Conservation (phyloP, 1,140 invertebrate species). For the Caenorhabditis tropicalis region DNA sequence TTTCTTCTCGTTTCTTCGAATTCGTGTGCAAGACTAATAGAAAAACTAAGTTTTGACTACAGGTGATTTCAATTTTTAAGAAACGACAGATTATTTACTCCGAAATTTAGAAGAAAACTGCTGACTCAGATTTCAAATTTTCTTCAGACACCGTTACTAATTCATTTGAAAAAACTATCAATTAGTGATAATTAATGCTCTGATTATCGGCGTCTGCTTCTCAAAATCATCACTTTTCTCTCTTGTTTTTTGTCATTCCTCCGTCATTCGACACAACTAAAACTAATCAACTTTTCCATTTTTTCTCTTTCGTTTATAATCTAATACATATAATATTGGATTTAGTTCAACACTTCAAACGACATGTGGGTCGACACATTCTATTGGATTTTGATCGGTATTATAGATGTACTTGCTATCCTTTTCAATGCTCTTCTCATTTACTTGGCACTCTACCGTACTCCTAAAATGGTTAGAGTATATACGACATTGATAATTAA, state of each 20-base stretch:
- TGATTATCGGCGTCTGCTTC: neutral
- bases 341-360: neutral
- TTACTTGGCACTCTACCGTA: conserved; percentile 14
- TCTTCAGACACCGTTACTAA: too few relatives aligned
- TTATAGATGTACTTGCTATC: neutral
- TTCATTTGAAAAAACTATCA: too few relatives aligned
- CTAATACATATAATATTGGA: neutral
- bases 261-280: neutral
- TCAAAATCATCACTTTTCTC: neutral
- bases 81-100: too few relatives aligned
- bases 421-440: neutral
- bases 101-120: too few relatives aligned
- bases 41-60: too few relatives aligned
- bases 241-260: neutral
- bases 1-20: too few relatives aligned
- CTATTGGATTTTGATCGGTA: neutral
- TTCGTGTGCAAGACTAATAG: too few relatives aligned
- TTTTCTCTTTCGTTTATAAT: neutral
- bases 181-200: too few relatives aligned
- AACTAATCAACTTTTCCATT: neutral
- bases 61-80: too few relatives aligned
- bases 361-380: neutral
- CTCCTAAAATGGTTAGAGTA: conserved; percentile 23
- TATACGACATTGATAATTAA: conserved; percentile 16
- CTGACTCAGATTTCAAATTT: too few relatives aligned